A percentile compares a stretch with the other conserved stretches of the same genome.
phyloP scores from a whole-genome alignment of 2,113 vertebrate genomes.

The Catagonus wagneri region DNA sequence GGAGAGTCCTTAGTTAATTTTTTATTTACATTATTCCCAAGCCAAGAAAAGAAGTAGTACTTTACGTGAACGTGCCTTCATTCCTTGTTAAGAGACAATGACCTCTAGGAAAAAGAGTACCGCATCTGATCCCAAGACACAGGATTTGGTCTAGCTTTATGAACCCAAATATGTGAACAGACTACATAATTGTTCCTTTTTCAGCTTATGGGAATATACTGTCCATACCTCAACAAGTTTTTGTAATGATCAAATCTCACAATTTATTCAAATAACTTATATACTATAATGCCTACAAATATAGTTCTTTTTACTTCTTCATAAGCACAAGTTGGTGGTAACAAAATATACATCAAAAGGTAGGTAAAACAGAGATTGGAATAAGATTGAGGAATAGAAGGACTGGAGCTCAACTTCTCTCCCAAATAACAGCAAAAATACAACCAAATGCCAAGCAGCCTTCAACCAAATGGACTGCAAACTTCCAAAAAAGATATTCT shows the following conservation, averaged over 20 bases:
- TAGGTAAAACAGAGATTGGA: neutral
- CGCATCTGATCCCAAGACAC: neutral
- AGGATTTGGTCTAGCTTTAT: neutral
- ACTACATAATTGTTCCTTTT: neutral
- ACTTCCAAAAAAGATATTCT: no score
- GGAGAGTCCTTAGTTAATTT: neutral
- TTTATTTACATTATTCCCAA: neutral
- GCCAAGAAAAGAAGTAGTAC: neutral
- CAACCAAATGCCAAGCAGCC: no score
- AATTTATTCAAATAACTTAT: neutral
- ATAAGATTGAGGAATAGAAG: no score
- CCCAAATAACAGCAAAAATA: no score
- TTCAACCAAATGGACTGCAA: no score
- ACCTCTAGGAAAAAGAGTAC: neutral
- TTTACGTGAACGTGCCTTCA: neutral
- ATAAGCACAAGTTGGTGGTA: neutral
- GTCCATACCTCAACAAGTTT: neutral
- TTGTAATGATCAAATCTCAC: slow-evolving; percentile 11
- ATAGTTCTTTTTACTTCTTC: neutral
- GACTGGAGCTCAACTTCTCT: no score
- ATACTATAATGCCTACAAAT: neutral
- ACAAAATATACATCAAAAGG: neutral
- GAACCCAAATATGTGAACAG: neutral
- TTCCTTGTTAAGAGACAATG: neutral
- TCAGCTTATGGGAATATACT: neutral